Base-by-base conservation (phyloP, 2,888 invertebrate species). In the Diarsia dahlii region DNA sequence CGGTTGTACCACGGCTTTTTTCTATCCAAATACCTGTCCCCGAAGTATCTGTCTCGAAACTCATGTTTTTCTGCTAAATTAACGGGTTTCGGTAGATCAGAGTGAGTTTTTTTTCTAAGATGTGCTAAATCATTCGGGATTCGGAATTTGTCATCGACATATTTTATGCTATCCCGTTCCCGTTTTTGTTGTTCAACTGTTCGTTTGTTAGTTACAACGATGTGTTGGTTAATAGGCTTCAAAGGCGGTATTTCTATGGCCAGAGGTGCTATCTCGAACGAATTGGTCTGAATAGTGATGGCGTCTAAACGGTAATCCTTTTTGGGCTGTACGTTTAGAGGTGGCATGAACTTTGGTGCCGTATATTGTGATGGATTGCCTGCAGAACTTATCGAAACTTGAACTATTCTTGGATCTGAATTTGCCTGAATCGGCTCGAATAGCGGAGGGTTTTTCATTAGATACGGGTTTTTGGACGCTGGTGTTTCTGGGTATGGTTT, bases 211-310 rank as follows among this genome's bases (percentile, higher is more conserved):
- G 92, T 90, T 6, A 95, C 85, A 50, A 95, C 83, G 23, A 95
- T 92, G 76, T 95, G 93, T 84, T 94, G 93, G 79, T 93, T 92
- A 9, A 95, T 87, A 15, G 92, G 58, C 73, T 85, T 88, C 12
- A 89, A 54, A 3, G 92, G 91, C 34, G 90, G 77, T 56, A 95
- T 80, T 23, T 92, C 90, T 67, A 96, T 88, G 13, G 90, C 90
- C 45, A 96, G 78, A 3, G 95, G 95, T 34, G 93, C 91, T 74
- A 96, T 92, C 85, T 94, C 93, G 13, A 90, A 84, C 2, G 91
- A 91, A 84, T 96, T 94, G 0, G 95, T 95, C 85, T 96, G 96
- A 80, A 95, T 89, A 52, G 92, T 94, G 52, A 92, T 89, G 0
- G 94, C 88, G 18, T 62, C 56, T 39, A 70, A n/a, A 15, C 23